Percentiles rank a stretch among this genome's conserved stretches.
Conservation (phyloP, 2,113 vertebrate genomes). For the Rhagologus leucostigma region DNA sequence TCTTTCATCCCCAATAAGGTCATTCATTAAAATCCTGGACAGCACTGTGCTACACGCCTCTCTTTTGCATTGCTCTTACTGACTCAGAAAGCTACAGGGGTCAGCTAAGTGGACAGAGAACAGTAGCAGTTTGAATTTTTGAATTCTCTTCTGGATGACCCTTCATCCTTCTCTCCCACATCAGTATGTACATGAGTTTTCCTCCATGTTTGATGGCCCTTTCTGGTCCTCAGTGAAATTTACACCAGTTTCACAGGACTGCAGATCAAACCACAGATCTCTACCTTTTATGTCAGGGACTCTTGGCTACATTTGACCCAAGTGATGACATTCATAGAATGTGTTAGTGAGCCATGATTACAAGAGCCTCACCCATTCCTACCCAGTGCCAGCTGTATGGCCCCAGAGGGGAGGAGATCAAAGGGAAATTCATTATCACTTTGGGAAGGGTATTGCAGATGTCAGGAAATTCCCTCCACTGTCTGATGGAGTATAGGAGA, state of each 20-base stretch:
- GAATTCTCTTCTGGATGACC: background rate
- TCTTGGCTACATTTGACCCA: background rate
- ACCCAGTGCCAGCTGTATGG: background rate
- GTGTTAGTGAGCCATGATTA: background rate
- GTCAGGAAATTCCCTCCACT: background rate
- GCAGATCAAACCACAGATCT: background rate
- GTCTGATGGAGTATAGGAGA: background rate
- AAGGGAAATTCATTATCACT: background rate
- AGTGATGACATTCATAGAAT: background rate
- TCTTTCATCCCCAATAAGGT: background rate
- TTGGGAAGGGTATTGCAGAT: background rate
- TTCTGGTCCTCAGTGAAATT: background rate
- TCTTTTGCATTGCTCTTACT: background rate
- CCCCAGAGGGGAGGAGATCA: background rate
- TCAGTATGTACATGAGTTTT: background rate
- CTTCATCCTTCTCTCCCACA: fast-evolving
- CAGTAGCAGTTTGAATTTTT: background rate
- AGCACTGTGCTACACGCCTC: background rate
- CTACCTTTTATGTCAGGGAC: background rate
- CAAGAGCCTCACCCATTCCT: background rate
- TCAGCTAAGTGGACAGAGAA: background rate
- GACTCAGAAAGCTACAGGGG: background rate
- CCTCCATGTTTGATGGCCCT: background rate
- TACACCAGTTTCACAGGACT: background rate
- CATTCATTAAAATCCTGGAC: background rate